Conservation (phyloP, 2,113 vertebrate species). For the Lampris megalopsis region DNA sequence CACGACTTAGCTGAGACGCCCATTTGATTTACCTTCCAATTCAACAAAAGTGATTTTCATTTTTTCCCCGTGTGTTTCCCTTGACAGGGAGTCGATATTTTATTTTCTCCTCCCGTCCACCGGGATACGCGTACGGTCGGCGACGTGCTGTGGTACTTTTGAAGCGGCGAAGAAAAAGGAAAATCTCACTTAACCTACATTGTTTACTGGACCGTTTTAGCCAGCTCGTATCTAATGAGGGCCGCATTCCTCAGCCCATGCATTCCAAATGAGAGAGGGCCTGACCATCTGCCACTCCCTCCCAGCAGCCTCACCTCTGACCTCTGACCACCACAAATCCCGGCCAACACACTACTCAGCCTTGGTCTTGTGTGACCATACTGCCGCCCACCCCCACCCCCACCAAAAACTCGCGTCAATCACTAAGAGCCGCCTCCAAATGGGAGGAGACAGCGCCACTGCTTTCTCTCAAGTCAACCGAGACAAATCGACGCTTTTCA, state of each 20-base stretch:
- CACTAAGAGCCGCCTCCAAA: conserved; percentile 19
- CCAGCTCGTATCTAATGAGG: conserved; percentile 28
- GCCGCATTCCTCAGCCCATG: conserved; percentile 46
- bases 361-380: conserved; percentile 55
- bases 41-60: no score
- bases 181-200: conserved; percentile 13
- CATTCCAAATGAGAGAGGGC: conserved; percentile 62
- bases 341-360: conserved; percentile 50
- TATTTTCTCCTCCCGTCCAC: no score
- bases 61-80: no score
- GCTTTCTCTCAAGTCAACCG: no score
- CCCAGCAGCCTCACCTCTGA: conserved; percentile 75
- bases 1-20: no score
- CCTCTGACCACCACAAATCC: conserved; percentile 82
- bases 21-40: no score
- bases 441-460: neutral
- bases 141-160: no score
- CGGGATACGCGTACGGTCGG: no score
- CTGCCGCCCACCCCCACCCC: conserved; percentile 34
- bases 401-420: conserved; percentile 36
- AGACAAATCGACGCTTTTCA: no score
- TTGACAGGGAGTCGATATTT: no score
- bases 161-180: no score
- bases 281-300: conserved; percentile 81
- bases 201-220: conserved; percentile 17